phyloP scores from a whole-genome alignment of 2,888 invertebrate species.

The Phania funesta region DNA sequence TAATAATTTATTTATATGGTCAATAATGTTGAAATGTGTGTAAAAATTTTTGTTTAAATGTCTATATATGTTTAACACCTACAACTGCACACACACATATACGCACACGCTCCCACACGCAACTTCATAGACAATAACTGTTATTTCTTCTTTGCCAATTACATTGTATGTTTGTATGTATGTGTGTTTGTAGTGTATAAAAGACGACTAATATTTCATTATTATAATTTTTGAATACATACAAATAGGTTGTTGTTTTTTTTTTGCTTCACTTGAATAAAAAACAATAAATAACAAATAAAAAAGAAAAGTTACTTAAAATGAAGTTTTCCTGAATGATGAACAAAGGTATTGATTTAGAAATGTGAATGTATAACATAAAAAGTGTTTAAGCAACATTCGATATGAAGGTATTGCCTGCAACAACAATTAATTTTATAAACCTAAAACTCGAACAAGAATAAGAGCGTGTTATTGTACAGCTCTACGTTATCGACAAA shows the following conservation, averaged over 20 bases:
- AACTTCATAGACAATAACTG: slow-evolving; percentile 27
- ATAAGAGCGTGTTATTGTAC: too few relatives aligned
- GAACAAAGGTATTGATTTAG: neutral
- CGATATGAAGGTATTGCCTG: too few relatives aligned
- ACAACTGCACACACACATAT: too few relatives aligned
- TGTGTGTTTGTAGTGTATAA: slow-evolving; percentile 10
- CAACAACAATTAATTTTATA: too few relatives aligned
- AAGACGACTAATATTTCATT: neutral
- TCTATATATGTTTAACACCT: slow-evolving; percentile 1
- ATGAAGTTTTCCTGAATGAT: slow-evolving; percentile 1
- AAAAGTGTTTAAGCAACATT: too few relatives aligned
- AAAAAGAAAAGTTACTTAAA: slow-evolving; percentile 5
- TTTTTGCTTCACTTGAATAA: neutral
- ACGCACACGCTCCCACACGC: neutral
- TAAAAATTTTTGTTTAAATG: neutral
- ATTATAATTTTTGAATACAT: slow-evolving; percentile 21
- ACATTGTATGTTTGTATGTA: slow-evolving; percentile 31
- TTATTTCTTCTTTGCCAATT: neutral
- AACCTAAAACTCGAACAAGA: too few relatives aligned
- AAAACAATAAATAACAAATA: neutral
- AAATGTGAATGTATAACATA: too few relatives aligned
- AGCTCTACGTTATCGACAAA: too few relatives aligned
- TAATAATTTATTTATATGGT: slow-evolving; percentile 16
- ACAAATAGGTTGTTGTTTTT: slow-evolving; percentile 20
- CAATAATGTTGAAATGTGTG: neutral